Evolutionary conservation across 92 coral and sea anemone species (phyloP).

Genomic region (Paragorgia papillata): DNA sequence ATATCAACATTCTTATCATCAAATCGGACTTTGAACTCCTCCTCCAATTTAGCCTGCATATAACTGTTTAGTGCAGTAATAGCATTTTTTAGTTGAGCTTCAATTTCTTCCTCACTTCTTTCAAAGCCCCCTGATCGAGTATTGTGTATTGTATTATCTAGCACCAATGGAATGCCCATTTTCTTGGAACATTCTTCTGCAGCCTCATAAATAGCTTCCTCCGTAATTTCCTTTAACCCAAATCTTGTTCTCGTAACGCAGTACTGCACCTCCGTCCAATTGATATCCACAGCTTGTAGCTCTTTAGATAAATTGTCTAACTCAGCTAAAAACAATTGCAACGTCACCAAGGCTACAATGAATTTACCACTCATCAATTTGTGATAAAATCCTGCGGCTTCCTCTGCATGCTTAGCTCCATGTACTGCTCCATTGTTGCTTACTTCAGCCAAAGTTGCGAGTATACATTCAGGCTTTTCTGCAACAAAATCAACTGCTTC

Average conservation of each 20-base stretch:
- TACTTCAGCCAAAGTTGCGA: neutral
- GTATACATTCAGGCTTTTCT: neutral
- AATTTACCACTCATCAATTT: neutral
- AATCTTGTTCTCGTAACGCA: neutral
- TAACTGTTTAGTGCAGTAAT: constrained; percentile 3
- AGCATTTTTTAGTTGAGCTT: constrained; percentile 4
- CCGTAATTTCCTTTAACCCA: neutral
- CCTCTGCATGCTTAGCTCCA: constrained; percentile 20
- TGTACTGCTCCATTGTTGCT: constrained; percentile 12
- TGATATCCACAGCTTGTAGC: constrained; percentile 6
- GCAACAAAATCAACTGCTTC: constrained; percentile 23
- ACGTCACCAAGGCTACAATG: neutral
- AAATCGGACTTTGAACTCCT: constrained; percentile 15
- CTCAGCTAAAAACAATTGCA: constrained; percentile 5
- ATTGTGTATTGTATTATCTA: constrained; percentile 6
- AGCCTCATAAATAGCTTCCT: neutral
- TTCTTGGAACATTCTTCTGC: constrained; percentile 4
- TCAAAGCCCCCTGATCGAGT: constrained; percentile 11
- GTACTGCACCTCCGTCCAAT: constrained; percentile 21
- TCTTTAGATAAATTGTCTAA: neutral
- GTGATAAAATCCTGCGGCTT: constrained; percentile 17
- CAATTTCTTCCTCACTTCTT: constrained; percentile 24
- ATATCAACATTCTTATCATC: constrained; percentile 9
- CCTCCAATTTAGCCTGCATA: constrained; percentile 10
- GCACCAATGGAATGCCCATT: neutral